Evolutionary conservation across 2,113 vertebrate species (phyloP).

Genomic region (Phasianus colchicus): DNA sequence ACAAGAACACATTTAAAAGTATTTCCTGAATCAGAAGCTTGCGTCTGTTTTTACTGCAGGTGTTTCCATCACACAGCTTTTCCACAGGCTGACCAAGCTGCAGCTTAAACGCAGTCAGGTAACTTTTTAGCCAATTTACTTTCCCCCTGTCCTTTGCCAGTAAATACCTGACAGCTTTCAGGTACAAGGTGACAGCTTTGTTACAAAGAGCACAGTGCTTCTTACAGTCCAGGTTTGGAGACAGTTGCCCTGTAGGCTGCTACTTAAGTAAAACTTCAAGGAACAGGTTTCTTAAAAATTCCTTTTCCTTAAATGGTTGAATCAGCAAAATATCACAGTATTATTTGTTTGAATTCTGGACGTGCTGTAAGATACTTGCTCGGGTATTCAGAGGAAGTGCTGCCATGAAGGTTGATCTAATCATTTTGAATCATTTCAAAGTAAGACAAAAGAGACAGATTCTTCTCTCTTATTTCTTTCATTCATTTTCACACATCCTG

Average conservation of each 20-base stretch:
- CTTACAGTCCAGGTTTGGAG: neutral
- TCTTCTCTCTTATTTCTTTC: constrained; percentile 7
- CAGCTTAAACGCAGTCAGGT: neutral
- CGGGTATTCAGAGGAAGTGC: neutral
- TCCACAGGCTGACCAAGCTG: neutral
- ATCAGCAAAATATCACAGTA: neutral
- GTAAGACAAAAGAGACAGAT: constrained; percentile 3
- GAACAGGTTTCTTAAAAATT: neutral
- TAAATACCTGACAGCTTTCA: neutral
- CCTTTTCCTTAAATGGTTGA: neutral
- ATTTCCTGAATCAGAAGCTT: neutral
- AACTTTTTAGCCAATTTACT: neutral
- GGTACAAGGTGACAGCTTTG: neutral
- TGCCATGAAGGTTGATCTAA: neutral
- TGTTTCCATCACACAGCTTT: neutral
- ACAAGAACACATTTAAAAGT: neutral
- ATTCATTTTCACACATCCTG: neutral
- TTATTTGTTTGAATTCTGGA: neutral
- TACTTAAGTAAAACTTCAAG: neutral
- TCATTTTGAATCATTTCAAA: neutral
- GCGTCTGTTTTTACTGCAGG: neutral
- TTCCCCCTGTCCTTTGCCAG: neutral
- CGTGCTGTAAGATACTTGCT: neutral
- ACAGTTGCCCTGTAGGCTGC: neutral
- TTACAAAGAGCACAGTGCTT: neutral